Conservation (phyloP, 2,797 vertebrate species). For the Oreonectes daqikongensis region DNA sequence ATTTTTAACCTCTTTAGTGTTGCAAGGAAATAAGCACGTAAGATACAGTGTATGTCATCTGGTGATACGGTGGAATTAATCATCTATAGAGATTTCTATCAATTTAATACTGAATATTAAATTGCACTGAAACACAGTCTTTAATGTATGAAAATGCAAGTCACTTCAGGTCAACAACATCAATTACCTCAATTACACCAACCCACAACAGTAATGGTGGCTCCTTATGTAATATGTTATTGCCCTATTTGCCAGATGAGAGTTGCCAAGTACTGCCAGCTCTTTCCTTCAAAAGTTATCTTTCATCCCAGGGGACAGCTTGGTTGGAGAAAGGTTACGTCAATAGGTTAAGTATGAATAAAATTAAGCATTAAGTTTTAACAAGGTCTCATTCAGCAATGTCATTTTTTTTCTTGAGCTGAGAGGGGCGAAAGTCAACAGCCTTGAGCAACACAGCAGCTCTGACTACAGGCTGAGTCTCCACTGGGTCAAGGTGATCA, state of each 20-base stretch:
- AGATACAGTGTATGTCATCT: constrained; percentile 15
- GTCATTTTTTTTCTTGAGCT: constrained; percentile 29
- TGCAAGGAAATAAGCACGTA: neutral
- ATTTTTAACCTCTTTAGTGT: constrained; percentile 18
- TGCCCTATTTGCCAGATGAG: constrained; percentile 31
- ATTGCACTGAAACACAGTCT: constrained; percentile 25
- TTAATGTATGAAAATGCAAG: constrained; percentile 27
- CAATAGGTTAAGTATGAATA: constrained; percentile 53
- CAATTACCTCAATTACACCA: constrained; percentile 46
- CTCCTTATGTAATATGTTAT: constrained; percentile 48
- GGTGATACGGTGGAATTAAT: constrained; percentile 18
- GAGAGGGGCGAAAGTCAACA: constrained; percentile 39
- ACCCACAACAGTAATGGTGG: constrained; percentile 26
- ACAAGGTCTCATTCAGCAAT: constrained; percentile 43
- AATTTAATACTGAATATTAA: constrained; percentile 24
- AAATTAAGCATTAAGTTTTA: constrained; percentile 43
- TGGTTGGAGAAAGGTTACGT: constrained; percentile 47
- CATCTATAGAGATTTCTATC: neutral
- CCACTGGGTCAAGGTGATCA: constrained; percentile 51
- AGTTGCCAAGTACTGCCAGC: constrained; percentile 29
- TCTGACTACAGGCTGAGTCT: neutral
- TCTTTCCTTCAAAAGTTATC: constrained; percentile 38
- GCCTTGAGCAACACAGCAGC: constrained; percentile 40
- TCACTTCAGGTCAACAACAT: constrained; percentile 39
- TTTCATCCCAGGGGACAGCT: constrained; percentile 35